Conservation (phyloP, 2,113 vertebrate genomes). For the Puffinus mauretanicus region DNA sequence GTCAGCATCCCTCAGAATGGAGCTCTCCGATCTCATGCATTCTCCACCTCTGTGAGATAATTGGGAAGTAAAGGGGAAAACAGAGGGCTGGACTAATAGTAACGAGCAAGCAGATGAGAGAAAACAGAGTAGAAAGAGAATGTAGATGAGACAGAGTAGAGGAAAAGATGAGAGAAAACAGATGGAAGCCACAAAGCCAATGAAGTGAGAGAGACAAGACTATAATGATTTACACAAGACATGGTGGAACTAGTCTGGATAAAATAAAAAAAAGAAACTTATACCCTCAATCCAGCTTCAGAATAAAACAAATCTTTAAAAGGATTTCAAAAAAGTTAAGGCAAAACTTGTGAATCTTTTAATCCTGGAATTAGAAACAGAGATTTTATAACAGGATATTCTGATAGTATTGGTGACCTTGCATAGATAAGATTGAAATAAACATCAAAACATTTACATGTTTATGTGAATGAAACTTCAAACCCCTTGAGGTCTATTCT, state of each 20-base stretch:
- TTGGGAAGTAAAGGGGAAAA: neutral
- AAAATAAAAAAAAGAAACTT: slow-evolving; percentile 10
- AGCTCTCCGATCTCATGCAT: neutral
- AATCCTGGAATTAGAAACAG: slow-evolving; percentile 15
- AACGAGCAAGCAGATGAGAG: slow-evolving; percentile 45
- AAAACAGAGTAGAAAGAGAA: slow-evolving; percentile 54
- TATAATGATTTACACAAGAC: slow-evolving; percentile 39
- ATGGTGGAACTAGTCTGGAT: neutral
- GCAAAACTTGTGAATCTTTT: slow-evolving; percentile 13
- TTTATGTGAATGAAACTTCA: neutral
- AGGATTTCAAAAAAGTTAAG: neutral
- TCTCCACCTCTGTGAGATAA: neutral
- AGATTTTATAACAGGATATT: neutral
- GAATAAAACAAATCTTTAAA: neutral
- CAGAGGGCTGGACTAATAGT: neutral
- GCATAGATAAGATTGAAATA: slow-evolving; percentile 2
- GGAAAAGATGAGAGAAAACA: slow-evolving; percentile 64
- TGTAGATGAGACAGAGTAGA: slow-evolving; percentile 24
- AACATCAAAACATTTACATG: neutral
- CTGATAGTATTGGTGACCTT: neutral
- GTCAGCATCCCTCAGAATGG: neutral
- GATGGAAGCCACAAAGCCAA: slow-evolving; percentile 53
- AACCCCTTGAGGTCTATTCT: neutral
- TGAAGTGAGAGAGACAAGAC: slow-evolving; percentile 58
- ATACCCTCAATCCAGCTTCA: neutral